Conservation (phyloP, 1,140 invertebrate species). For the Drosophila orosa region DNA sequence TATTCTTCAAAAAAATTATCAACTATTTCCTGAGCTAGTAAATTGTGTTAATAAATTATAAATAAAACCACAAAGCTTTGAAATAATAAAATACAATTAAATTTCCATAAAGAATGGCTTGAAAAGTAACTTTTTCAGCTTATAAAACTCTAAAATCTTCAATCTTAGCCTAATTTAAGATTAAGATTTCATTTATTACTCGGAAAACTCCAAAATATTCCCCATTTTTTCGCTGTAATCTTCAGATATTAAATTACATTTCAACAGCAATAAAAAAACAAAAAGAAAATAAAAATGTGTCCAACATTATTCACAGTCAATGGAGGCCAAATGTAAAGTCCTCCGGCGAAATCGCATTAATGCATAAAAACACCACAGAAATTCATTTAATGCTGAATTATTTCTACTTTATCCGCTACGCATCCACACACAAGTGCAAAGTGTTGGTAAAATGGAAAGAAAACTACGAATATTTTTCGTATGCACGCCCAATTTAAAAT, state of each 20-base stretch:
- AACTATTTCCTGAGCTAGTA: too few species aligned
- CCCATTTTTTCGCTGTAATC: not conserved
- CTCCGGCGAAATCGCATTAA: conserved; percentile 29
- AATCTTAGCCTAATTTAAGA: too few species aligned
- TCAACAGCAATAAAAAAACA: not conserved
- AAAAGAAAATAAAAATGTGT: conserved; percentile 1
- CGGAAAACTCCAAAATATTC: not conserved
- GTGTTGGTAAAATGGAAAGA: conserved; percentile 67
- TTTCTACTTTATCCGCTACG: conserved; percentile 30
- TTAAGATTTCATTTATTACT: too few species aligned
- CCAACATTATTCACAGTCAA: conserved; percentile 7
- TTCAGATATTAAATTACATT: conserved; percentile 9
- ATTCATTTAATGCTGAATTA: conserved; percentile 45
- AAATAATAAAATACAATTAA: not conserved
- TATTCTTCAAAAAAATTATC: too few species aligned
- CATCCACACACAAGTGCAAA: conserved; percentile 17
- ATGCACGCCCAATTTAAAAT: conserved; percentile 84
- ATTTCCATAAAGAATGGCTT: not conserved
- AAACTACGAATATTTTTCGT: conserved; percentile 82
- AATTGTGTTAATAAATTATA: too few species aligned
- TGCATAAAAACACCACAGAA: conserved; percentile 29
- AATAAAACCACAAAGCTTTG: not conserved
- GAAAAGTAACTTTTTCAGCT: not conserved
- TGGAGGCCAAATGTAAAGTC: conserved; percentile 9
- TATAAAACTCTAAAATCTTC: not conserved